These are phyloP conservation scores for Chionomys nivalis DNA, from an alignment of 2,113 vertebrate genomes.

Conservation along the genomic window DNA sequence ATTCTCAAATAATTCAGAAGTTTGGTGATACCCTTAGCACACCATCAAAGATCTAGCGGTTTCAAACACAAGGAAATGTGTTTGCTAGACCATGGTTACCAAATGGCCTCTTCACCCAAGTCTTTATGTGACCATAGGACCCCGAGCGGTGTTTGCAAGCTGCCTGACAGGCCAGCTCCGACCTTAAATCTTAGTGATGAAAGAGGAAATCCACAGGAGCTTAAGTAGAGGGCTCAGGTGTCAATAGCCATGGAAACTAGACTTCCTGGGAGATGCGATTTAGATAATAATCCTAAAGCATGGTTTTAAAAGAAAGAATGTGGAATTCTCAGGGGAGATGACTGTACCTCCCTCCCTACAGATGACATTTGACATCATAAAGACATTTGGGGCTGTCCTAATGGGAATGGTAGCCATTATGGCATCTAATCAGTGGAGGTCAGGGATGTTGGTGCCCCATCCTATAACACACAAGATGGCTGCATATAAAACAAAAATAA, in stretches of 20 bases:
- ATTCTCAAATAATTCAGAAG: not conserved
- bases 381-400: not conserved
- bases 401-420: not conserved
- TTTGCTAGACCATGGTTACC: not conserved
- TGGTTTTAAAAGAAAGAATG: not conserved
- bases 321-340: not conserved
- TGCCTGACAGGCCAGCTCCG: not conserved
- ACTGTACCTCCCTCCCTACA: not conserved
- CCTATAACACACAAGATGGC: rapidly evolving
- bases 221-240: slow-evolving; percentile 22
- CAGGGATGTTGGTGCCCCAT: not conserved
- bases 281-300: not conserved
- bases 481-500: not conserved
- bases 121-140: not conserved
- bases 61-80: not conserved
- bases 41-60: not conserved
- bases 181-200: slow-evolving; percentile 6
- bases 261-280: not conserved
- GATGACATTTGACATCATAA: not conserved
- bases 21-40: not conserved
- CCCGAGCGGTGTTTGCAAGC: not conserved
- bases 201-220: not conserved
- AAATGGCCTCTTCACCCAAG: not conserved
- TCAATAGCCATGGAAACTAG: not conserved
- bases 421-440: not conserved